Evolutionary conservation across 2,797 vertebrate species (phyloP).

Genomic region (Crenichthys baileyi): DNA sequence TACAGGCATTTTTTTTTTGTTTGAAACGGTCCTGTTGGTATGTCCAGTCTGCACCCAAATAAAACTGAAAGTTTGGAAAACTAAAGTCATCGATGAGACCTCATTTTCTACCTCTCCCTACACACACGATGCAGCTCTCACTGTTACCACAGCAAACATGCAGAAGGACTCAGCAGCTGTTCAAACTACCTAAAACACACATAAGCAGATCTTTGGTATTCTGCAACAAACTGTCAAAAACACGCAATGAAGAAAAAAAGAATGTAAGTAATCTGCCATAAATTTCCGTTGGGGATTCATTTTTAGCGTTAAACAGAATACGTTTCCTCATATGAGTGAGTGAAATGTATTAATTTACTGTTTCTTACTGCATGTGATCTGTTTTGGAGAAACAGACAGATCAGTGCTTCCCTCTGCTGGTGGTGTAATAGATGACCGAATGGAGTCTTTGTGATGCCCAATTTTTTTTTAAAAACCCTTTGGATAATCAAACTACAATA

Average conservation of each 20-base stretch:
- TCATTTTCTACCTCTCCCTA: constrained; percentile 6
- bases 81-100: not conserved
- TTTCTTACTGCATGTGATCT: not conserved
- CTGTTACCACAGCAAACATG: constrained; percentile 65
- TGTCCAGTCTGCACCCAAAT: not conserved
- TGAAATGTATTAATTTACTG: not conserved
- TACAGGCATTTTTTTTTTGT: not conserved
- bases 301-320: not conserved
- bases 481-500: not conserved
- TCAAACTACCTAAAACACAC: constrained; percentile 35
- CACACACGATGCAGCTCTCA: not conserved
- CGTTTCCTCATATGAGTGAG: not conserved
- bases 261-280: not conserved
- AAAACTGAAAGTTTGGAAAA: not conserved
- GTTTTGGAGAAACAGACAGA: not conserved
- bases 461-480: not conserved
- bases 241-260: not conserved
- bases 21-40: not conserved
- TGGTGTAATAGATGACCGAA: not conserved
- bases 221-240: constrained; percentile 13
- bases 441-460: not conserved
- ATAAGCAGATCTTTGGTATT: constrained; percentile 9
- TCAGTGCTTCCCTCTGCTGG: constrained; percentile 70
- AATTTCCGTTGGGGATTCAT: not conserved
- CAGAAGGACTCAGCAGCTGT: constrained; percentile 27